Conservation (phyloP, 1,140 invertebrate genomes). For the Vanessa tameamea region DNA sequence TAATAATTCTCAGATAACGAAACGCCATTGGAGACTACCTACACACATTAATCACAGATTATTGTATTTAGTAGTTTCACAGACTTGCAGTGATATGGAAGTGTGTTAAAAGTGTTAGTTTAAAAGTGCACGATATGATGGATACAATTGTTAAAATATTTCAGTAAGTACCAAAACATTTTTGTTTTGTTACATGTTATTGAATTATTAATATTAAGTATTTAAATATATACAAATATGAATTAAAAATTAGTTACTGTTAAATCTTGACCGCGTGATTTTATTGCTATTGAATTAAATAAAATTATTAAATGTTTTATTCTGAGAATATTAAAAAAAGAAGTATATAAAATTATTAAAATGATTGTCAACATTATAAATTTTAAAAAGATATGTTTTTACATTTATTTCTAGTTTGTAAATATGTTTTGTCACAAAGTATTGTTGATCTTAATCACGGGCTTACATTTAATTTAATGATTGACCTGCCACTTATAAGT, state of each 20-base stretch:
- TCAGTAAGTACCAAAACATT: slow-evolving; percentile 27
- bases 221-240: background rate
- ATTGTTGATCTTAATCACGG: no score
- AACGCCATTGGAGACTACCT: background rate
- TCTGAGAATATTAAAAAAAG: no score
- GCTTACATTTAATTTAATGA: background rate
- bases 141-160: slow-evolving; percentile 30
- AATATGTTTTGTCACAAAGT: no score
- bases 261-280: no score
- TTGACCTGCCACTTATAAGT: background rate
- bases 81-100: slow-evolving; percentile 19
- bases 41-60: slow-evolving; percentile 17
- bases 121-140: slow-evolving; percentile 17
- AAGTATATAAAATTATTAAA: no score
- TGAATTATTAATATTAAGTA: background rate
- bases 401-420: no score
- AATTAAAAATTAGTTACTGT: no score
- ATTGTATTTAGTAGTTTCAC: slow-evolving; percentile 29
- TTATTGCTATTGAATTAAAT: no score
- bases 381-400: no score
- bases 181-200: slow-evolving; percentile 5
- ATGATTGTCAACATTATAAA: no score
- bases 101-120: slow-evolving; percentile 20
- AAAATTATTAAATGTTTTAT: no score
- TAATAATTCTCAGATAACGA: slow-evolving; percentile 18